Evolutionary conservation across 2,888 invertebrate genomes (phyloP), one percentile per base, ranked within the genome.

Genomic region (Malthinus seriepunctatus): DNA sequence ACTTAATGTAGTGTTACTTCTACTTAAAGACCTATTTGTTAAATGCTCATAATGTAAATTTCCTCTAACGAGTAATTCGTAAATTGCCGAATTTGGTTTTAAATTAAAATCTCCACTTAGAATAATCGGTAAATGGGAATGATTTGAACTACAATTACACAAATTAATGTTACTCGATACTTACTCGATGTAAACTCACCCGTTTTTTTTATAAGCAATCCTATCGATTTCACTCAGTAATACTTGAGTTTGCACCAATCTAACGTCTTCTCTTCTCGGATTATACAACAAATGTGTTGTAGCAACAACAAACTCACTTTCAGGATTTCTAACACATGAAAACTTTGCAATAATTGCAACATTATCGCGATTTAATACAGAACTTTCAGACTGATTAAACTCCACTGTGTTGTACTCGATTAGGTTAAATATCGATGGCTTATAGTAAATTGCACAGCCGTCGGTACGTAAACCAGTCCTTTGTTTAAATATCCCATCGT

Each of bases 221-320:
- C 89, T 82, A 66, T 95, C 92, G 3, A 99, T 80, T 78, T 95
- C 93, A 0, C 93, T 88, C 8, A 99, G 79, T 7, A 99, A 80
- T 33, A 93, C 75, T 70, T 91, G 89, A 35, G 90, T 81, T 79
- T 99, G 98, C 0, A 93, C 95, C 32, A 97, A 80, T 66, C 96
- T 87, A 0, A 97, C 87, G 76, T 98, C 97, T 12, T 91, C 88
- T 35, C 98, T 82, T 66, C 81, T 87, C 0, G 94, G 95, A 81
- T 98, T 98, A 77, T 91, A 99, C 8, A 98, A 80, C 44, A 99
- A 81, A 78, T 99, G 99, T 0, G 98, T 98, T 8, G 95, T 98
- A 3, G 94, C 93, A 1, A 98, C 86, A 49, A 93, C 84, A 37
- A 97, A 77, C 6, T 85, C 80, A 1, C 80, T 78, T 1, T 79